These are phyloP conservation scores for Acleris holmiana DNA, from an alignment of 2,888 invertebrate species.

Conservation along the genomic window DNA sequence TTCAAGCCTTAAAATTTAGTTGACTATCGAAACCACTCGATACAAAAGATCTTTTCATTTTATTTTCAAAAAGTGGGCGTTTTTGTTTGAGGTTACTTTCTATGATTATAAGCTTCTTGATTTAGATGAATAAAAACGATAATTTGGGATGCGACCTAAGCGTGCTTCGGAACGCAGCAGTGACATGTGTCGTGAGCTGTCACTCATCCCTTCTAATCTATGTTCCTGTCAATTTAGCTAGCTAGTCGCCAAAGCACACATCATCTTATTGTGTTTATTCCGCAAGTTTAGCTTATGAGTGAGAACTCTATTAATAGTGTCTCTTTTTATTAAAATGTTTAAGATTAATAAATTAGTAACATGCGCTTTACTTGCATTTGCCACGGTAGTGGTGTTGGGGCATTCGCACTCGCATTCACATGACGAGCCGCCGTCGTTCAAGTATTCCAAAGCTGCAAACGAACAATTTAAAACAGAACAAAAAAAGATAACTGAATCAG, in stretches of 20 bases:
- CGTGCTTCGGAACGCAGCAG: too few relatives aligned
- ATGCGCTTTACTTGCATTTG: conserved; percentile 49
- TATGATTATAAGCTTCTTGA: too few relatives aligned
- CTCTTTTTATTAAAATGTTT: conserved; percentile 45
- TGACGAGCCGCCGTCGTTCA: conserved; percentile 89
- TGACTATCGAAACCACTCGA: too few relatives aligned
- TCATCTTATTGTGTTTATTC: conserved; percentile 23
- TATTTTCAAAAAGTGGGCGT: too few relatives aligned
- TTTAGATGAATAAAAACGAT: too few relatives aligned
- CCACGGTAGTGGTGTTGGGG: conserved; percentile 55
- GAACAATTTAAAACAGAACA: conserved; percentile 78
- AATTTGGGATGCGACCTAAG: too few relatives aligned
- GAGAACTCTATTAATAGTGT: conserved; percentile 19
- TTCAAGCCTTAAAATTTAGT: too few relatives aligned
- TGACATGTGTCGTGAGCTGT: neutral
- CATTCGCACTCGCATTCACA: conserved; percentile 74
- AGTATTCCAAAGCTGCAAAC: conserved; percentile 90
- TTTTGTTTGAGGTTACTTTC: too few relatives aligned
- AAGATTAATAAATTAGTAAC: conserved; percentile 47
- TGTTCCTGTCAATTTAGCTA: conserved; percentile 30
- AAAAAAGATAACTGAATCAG: conserved; percentile 56
- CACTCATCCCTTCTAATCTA: neutral
- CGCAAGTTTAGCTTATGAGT: conserved; percentile 17
- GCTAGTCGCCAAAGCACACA: conserved; percentile 29
- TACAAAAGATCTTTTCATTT: too few relatives aligned